Evolutionary conservation across 37 sponge, comb jelly and placozoan species (phyloP), one percentile per base, ranked within the genome.

Genomic region (Crambe crambe): DNA sequence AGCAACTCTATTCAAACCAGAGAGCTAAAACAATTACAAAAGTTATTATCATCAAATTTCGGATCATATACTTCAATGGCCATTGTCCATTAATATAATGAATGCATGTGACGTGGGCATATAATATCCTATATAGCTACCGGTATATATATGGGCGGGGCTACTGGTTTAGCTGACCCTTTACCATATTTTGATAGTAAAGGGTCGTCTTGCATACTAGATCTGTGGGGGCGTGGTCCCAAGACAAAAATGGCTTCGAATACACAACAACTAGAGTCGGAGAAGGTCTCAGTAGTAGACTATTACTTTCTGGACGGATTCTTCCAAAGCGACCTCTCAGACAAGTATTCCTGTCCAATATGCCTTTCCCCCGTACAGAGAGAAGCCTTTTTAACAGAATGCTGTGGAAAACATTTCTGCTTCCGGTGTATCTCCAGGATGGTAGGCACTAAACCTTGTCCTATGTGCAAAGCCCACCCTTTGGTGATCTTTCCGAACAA

Each of bases 361-460:
- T 79, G 79, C 27, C 56, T 79, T 25, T 79, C 66, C 22, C 79
- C 79, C 12, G 68, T 79, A 18, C 79, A 79, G 54, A 65, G 56
- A 30, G 37, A 35, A 35, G 79, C 79, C 4, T 44, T 42, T 36
- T 47, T 79, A 54, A 66, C 79, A 1, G 37, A 34, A 17, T 79
- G 79, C 44, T 79, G 79, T 65, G 79, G 79, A 1, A 66, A 42
- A 1, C 79, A 79, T 56, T 79, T 79, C 47, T 79, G 79, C 30
- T 68, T 47, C 44, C 18, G 1, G 0, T 79, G 79, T 36, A 79
- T 79, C 37, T 41, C 34, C 37, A 40, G 56, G 6, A 31, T 79
- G 26, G 64, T 22, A 5, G 35, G 22, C 2, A 27, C 3, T 37
- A 51, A 66, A 20, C 56, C 68, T 10, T 79, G 79, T 30, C 79